Conservation (phyloP, 2,797 vertebrate species). For the Eurystomus glaucurus region DNA sequence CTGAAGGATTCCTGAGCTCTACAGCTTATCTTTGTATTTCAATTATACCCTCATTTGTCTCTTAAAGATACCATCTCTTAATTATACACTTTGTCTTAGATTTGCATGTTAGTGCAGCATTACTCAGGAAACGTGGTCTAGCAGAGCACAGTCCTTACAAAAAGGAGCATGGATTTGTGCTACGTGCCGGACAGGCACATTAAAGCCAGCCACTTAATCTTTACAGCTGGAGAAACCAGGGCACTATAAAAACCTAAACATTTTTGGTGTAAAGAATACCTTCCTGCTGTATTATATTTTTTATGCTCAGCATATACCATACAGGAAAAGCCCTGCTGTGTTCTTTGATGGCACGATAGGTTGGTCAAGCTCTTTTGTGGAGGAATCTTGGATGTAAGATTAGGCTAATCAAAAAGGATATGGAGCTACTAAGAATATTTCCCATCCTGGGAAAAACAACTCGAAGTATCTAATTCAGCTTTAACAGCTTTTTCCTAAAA, state of each 20-base stretch:
- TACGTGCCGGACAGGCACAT: not conserved
- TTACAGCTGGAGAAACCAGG: not conserved
- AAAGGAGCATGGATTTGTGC: not conserved
- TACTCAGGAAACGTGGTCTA: not conserved
- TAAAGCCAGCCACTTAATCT: not conserved
- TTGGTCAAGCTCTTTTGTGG: not conserved
- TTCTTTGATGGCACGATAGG: not conserved
- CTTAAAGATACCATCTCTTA: not conserved
- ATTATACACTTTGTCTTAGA: not conserved
- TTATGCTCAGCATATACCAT: not conserved
- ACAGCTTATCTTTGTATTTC: not conserved
- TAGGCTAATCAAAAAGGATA: not conserved
- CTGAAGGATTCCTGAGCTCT: not conserved
- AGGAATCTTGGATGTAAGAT: not conserved
- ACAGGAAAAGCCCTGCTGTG: not conserved
- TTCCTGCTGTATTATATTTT: not conserved
- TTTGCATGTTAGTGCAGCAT: not conserved
- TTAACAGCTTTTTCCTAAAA: conserved; percentile 43
- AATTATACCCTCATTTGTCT: not conserved
- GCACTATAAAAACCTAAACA: not conserved
- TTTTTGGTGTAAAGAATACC: not conserved
- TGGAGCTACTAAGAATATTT: not conserved
- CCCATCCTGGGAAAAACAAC: conserved; percentile 12
- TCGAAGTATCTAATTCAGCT: conserved; percentile 39
- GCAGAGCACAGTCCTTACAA: not conserved